Evolutionary conservation across 2,888 invertebrate genomes (phyloP), one percentile per base, ranked within the genome.

Genomic region (Druceiella hillmani): DNA sequence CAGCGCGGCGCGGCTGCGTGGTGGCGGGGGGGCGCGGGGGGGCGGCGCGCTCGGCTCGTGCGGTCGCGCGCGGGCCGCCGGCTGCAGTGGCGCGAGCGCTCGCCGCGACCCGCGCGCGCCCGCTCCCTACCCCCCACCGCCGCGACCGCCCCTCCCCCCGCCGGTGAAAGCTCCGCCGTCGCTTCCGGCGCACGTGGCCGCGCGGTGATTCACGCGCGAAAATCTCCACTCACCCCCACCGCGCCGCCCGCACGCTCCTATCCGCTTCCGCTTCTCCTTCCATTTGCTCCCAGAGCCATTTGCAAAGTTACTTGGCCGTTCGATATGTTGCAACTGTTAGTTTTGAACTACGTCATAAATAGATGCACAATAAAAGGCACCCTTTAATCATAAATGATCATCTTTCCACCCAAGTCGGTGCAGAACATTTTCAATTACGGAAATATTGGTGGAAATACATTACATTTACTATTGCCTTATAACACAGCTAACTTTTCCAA

Each of bases 1-100:
- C 68, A 66, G 68, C 7, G 12, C 15, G 67, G 67, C 67, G 63
- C 60, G 61, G 66, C 62, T 66, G 65, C 62, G 57, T 61, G 64
- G 64, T 65, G 64, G 66, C 66, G 64, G 64, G 63, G 66, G 59
- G 61, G 66, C 66, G 64, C 62, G 63, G 57, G 49, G 56, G 62
- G 17, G 27, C 15, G 17, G 27, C 15, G 27, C 28, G 28, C 28
- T 12, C 28, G 61, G 65, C 66, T 61, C 62, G 65, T 64, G 64
- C 53, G 62, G 62, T 66, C 66, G 66, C 68, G 62, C 64, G 56
- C 65, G 66, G 66, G 66, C 66, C 66, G 43, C 15, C n/a, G n/a
- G n/a, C n/a, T n/a, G n/a, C n/a, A n/a, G n/a, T n/a, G n/a, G n/a
- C n/a, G n/a, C n/a, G n/a, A 22, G 10, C 16, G 15, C 4, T 11